Evolutionary conservation across 2,888 invertebrate species (phyloP).

Genomic region (Trypoxylon attenuatum): DNA sequence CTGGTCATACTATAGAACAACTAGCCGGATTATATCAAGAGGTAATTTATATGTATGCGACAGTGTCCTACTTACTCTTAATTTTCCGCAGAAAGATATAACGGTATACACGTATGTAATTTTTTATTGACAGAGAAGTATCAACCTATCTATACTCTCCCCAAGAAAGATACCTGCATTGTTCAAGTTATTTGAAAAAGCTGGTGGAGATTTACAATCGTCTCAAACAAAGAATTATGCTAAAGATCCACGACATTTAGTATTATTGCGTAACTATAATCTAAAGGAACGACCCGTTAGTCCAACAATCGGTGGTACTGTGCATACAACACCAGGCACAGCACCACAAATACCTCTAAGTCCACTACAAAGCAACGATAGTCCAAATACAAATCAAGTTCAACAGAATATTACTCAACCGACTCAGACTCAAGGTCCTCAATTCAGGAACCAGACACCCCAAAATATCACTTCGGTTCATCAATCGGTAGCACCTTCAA

Average conservation of each 20-base stretch:
- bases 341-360: slow-evolving; percentile 75
- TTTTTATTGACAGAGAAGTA: slow-evolving; percentile 79
- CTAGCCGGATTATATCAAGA: slow-evolving; percentile 87
- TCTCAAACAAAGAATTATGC: slow-evolving; percentile 93
- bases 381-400: slow-evolving; percentile 75
- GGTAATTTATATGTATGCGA: no score
- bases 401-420: slow-evolving; percentile 67
- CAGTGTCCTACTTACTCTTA: no score
- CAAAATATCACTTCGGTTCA: slow-evolving; percentile 69
- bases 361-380: slow-evolving; percentile 77
- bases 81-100: no score
- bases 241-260: slow-evolving; percentile 89
- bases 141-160: slow-evolving; percentile 90
- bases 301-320: slow-evolving; percentile 78
- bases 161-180: slow-evolving; percentile 91
- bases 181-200: slow-evolving; percentile 91
- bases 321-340: slow-evolving; percentile 69
- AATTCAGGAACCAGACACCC: slow-evolving; percentile 66
- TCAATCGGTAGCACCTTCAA: slow-evolving; percentile 63
- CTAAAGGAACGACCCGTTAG: slow-evolving; percentile 83
- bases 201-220: slow-evolving; percentile 88
- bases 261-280: slow-evolving; percentile 76
- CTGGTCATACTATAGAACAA: slow-evolving; percentile 89
- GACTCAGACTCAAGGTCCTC: slow-evolving; percentile 69
- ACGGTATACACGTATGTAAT: neutral